A percentile compares a stretch with the other conserved stretches of the same genome.
Conservation (phyloP, 2,888 invertebrate species). For the Cheilosia impressa region DNA sequence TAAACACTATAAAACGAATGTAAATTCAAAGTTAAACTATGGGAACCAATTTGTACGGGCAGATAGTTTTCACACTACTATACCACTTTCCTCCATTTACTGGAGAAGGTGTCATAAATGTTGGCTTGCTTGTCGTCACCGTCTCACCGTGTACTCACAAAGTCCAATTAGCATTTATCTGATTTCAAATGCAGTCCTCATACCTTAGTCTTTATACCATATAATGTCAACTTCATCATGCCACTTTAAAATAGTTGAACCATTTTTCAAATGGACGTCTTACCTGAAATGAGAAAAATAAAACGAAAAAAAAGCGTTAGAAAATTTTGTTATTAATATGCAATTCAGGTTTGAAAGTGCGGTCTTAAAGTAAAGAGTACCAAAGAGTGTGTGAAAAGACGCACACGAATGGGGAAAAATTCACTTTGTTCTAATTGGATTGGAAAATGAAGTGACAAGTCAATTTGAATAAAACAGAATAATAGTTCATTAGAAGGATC, state of each 20-base stretch:
- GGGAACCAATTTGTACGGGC: slow-evolving; percentile 28
- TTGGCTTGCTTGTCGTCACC: slow-evolving; percentile 22
- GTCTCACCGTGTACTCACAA: not conserved
- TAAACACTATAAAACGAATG: slow-evolving; percentile 55
- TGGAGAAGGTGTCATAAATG: slow-evolving; percentile 16
- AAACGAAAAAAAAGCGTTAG: slow-evolving; percentile 24
- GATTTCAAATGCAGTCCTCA: slow-evolving; percentile 45
- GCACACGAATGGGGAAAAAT: not conserved
- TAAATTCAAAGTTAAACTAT: slow-evolving; percentile 47
- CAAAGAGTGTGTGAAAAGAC: slow-evolving; percentile 11
- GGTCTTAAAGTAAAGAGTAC: not conserved
- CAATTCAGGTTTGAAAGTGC: slow-evolving; percentile 52
- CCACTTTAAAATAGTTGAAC: slow-evolving; percentile 20
- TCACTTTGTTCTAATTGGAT: slow-evolving; percentile 52
- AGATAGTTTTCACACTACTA: slow-evolving; percentile 2
- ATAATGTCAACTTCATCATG: slow-evolving; percentile 47
- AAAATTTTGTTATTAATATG: slow-evolving; percentile 45
- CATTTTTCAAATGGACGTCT: slow-evolving; percentile 60
- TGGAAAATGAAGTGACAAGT: slow-evolving; percentile 57
- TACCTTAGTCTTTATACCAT: slow-evolving; percentile 8
- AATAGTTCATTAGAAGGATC: slow-evolving; percentile 59
- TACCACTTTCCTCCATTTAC: slow-evolving; percentile 11
- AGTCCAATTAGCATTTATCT: slow-evolving; percentile 55
- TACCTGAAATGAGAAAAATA: slow-evolving; percentile 63
- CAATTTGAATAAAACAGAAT: slow-evolving; percentile 59